These are phyloP conservation scores for Masticophis lateralis DNA, from an alignment of 2,797 vertebrate species.

Conservation along the genomic window DNA sequence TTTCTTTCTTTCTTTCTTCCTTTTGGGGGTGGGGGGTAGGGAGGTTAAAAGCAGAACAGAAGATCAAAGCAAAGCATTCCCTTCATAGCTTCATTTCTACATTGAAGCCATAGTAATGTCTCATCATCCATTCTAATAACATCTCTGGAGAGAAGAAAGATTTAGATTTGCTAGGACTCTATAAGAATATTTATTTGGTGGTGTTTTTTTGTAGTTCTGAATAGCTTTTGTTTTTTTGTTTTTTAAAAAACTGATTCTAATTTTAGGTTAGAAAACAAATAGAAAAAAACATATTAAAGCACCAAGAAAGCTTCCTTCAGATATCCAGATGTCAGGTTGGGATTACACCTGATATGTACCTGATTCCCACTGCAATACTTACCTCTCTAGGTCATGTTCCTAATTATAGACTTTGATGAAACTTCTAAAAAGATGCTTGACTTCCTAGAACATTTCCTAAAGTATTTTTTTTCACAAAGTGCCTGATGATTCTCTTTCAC, in stretches of 20 bases:
- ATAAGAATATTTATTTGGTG: background rate
- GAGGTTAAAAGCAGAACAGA: background rate
- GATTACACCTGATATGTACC: conserved; percentile 3
- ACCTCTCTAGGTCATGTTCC: background rate
- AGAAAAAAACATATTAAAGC: background rate
- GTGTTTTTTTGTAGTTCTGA: background rate
- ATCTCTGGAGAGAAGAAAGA: background rate
- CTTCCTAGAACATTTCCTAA: background rate
- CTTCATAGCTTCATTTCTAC: background rate
- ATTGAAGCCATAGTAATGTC: background rate
- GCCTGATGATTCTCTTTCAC: background rate
- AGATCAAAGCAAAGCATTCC: background rate
- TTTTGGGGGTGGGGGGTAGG: no score
- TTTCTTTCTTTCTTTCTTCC: background rate
- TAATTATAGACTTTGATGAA: background rate
- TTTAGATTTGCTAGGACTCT: background rate
- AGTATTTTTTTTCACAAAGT: background rate
- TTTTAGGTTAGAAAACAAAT: background rate
- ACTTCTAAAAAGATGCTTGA: background rate
- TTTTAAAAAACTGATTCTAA: background rate
- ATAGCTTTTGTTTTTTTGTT: background rate
- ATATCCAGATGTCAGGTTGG: background rate
- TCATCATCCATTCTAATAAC: background rate
- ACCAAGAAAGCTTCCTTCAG: background rate
- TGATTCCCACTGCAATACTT: background rate